Evolutionary conservation across 2,113 vertebrate species (phyloP).

Genomic region (Lophochroa leadbeateri): DNA sequence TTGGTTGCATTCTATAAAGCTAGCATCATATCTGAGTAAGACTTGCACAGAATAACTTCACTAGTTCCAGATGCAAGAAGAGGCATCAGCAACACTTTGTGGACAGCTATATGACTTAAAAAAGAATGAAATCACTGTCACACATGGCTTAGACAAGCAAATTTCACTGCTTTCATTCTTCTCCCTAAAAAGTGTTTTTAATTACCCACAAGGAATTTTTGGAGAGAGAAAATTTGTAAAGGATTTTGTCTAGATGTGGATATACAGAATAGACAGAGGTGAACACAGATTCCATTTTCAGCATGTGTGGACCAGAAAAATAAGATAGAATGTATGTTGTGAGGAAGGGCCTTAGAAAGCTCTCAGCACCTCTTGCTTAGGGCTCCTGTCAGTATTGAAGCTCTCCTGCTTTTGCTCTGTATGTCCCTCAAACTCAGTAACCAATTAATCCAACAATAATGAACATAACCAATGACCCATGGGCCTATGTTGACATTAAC

Average conservation of each 20-base stretch:
- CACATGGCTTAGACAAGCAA: neutral
- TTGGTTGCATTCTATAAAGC: neutral
- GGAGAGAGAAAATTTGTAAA: neutral
- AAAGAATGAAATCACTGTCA: neutral
- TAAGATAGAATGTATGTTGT: fast-evolving
- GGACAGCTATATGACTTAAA: neutral
- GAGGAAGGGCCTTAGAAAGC: neutral
- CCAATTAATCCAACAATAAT: neutral
- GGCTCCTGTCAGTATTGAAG: fast-evolving
- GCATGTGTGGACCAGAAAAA: neutral
- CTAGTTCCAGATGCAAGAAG: neutral
- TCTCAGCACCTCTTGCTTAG: neutral
- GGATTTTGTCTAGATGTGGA: neutral
- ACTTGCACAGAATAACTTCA: neutral
- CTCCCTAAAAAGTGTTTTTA: neutral
- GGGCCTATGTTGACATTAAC: neutral
- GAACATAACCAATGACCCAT: neutral
- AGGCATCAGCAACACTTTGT: neutral
- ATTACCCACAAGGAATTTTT: neutral
- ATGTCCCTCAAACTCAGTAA: neutral
- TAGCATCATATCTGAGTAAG: neutral
- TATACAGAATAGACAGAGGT: neutral
- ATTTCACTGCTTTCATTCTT: neutral
- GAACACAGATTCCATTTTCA: neutral
- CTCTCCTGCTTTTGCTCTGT: neutral